Percentiles rank a stretch among this genome's conserved stretches.
Conservation (phyloP, 2,888 invertebrate species). For the Parapristionchus giblindavisi region DNA sequence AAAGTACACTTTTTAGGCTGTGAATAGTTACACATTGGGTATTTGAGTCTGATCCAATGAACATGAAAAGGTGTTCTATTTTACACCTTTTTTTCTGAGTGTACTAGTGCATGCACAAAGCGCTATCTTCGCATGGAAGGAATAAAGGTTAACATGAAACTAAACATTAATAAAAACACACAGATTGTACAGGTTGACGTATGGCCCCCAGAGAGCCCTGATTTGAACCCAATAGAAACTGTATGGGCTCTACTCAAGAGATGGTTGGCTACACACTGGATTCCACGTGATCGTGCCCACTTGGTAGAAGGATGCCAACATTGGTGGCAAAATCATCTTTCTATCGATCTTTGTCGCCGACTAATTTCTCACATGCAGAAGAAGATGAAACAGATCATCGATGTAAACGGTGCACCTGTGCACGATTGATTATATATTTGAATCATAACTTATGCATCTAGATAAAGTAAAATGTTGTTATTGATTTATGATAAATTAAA, state of each 20-base stretch:
- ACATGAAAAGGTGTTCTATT: background rate
- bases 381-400: slow-evolving; percentile 5
- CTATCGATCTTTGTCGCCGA: background rate
- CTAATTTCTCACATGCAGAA: background rate
- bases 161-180: too few relatives aligned
- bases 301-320: background rate
- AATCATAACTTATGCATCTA: too few relatives aligned
- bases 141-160: too few relatives aligned
- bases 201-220: background rate
- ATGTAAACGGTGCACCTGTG: background rate
- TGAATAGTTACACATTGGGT: too few relatives aligned
- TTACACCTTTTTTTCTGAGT: background rate
- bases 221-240: background rate
- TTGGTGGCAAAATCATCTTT: background rate
- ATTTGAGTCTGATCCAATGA: too few relatives aligned
- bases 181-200: slow-evolving; percentile 9
- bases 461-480: too few relatives aligned
- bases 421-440: too few relatives aligned
- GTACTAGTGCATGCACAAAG: too few relatives aligned
- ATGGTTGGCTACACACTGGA: background rate
- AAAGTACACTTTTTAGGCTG: too few relatives aligned
- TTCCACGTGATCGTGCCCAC: background rate
- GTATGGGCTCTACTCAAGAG: background rate
- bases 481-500: too few relatives aligned
- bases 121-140: too few relatives aligned